These are phyloP conservation scores for Eulemur rubriventer DNA, from an alignment of 2,797 vertebrate genomes.

Conservation along the genomic window DNA sequence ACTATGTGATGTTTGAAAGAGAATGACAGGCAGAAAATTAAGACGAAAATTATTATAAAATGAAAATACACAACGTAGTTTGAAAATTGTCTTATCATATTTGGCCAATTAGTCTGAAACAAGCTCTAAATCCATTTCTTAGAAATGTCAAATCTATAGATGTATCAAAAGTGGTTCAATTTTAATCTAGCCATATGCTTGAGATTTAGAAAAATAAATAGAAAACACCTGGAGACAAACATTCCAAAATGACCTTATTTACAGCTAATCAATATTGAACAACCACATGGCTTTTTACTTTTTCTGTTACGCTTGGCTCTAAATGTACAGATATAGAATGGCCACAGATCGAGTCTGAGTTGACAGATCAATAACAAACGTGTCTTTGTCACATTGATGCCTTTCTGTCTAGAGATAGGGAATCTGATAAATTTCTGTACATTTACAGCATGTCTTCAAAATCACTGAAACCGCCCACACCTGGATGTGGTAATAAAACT, in stretches of 20 bases:
- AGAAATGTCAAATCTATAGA: slow-evolving; percentile 36
- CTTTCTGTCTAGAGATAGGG: slow-evolving; percentile 8
- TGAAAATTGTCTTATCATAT: not conserved
- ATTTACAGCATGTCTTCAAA: not conserved
- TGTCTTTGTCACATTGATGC: slow-evolving; percentile 62
- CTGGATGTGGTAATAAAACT: not conserved
- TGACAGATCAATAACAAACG: slow-evolving; percentile 65
- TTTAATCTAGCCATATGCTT: not conserved
- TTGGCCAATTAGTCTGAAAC: slow-evolving; percentile 59
- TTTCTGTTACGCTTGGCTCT: slow-evolving; percentile 47
- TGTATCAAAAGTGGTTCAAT: slow-evolving; percentile 52
- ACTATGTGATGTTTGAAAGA: slow-evolving; percentile 4
- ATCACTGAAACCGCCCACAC: slow-evolving; percentile 41
- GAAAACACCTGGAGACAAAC: slow-evolving; percentile 51
- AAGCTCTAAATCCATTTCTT: not conserved
- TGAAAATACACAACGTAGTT: not conserved
- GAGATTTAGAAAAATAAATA: slow-evolving; percentile 47
- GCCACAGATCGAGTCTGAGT: slow-evolving; percentile 46
- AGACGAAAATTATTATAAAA: slow-evolving; percentile 28
- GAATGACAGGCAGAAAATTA: slow-evolving; percentile 21
- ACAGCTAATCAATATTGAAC: slow-evolving; percentile 65
- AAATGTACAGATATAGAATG: not conserved
- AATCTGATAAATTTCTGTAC: slow-evolving; percentile 32
- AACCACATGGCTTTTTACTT: slow-evolving; percentile 53
- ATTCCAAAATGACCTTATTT: slow-evolving; percentile 72